Base-by-base conservation (phyloP, 2,113 vertebrate genomes). In the Vidua chalybeata region DNA sequence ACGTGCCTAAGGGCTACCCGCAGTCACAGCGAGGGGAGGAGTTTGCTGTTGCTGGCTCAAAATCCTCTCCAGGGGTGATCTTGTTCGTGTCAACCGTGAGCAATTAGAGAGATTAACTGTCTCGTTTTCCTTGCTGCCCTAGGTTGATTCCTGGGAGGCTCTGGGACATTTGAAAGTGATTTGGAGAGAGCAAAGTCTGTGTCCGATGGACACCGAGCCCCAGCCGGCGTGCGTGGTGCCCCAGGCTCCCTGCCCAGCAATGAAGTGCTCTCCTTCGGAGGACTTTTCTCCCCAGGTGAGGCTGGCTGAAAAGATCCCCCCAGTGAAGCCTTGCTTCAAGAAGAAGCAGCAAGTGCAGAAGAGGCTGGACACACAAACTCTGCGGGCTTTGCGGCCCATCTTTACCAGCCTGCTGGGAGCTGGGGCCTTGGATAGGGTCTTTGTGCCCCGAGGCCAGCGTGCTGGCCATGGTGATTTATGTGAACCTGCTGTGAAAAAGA, bases 301-400 rank as follows among this genome's bases (percentile, higher is more conserved):
- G 85, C 97, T 99, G 15, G 69, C 98, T 39, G 98, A 98, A 69
- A 99, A 99, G 97, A 99, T 99, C 66, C 97, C 99, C 20, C 97
- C 99, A 2, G 97, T 99, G 96, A 99, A 99, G 85, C 99, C 99
- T n/a, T 99, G 98, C 96, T 99, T 99, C 94, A 99, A 99, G 97
- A 99, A 99, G 97, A 99, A 99, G 89, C 98, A 99, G 92, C 98
- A 98, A 71, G 97, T 95, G 58, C 98, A 98, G 94, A 99, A 99
- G 96, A 98, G 99, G 75, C 84, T 99, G 94, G 98, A 98, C 84
- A 67, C 98, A 0, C 98, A 99, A 94, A 98, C 99, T 35, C 96
- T 99, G n/a, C 98, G 98, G 55, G 98, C 99, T 76, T 83, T 99
- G 96, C 96, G 99, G 64, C 99, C 99, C 0, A 99, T 99, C 82